Percentiles rank a stretch among this genome's conserved stretches.
Conservation (phyloP, 2,888 invertebrate genomes). For the Marronus borbonicus region DNA sequence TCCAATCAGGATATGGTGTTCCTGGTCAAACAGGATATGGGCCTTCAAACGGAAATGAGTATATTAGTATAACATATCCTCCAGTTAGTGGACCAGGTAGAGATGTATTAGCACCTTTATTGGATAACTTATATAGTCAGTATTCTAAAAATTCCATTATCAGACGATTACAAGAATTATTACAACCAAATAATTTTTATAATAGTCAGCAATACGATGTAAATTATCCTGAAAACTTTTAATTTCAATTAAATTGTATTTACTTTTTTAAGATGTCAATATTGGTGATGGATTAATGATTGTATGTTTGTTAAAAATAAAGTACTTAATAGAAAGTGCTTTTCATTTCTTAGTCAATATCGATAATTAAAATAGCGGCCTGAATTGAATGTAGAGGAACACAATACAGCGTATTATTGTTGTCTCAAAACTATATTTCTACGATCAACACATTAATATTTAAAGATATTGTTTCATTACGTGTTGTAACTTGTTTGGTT, state of each 20-base stretch:
- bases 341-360: background rate
- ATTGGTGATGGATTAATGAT: background rate
- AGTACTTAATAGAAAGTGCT: background rate
- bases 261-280: background rate
- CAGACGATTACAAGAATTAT: slow-evolving; percentile 55
- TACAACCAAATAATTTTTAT: slow-evolving; percentile 55
- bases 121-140: slow-evolving; percentile 57
- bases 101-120: slow-evolving; percentile 51
- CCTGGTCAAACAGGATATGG: slow-evolving; percentile 50
- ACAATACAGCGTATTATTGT: background rate
- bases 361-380: background rate
- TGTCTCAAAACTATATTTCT: background rate
- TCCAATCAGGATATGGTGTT: slow-evolving; percentile 53
- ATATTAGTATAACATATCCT: slow-evolving; percentile 67
- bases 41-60: slow-evolving; percentile 65
- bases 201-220: slow-evolving; percentile 51
- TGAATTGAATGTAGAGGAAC: background rate
- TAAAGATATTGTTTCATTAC: slow-evolving; percentile 10
- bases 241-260: slow-evolving; percentile 13
- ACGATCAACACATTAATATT: background rate
- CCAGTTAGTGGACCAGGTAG: slow-evolving; percentile 56
- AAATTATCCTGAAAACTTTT: slow-evolving; percentile 51
- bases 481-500: background rate
- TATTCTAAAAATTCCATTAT: slow-evolving; percentile 55
- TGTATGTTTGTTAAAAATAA: background rate